Conservation (phyloP, 2,888 invertebrate genomes). For the Lissocephala sabroskyi region DNA sequence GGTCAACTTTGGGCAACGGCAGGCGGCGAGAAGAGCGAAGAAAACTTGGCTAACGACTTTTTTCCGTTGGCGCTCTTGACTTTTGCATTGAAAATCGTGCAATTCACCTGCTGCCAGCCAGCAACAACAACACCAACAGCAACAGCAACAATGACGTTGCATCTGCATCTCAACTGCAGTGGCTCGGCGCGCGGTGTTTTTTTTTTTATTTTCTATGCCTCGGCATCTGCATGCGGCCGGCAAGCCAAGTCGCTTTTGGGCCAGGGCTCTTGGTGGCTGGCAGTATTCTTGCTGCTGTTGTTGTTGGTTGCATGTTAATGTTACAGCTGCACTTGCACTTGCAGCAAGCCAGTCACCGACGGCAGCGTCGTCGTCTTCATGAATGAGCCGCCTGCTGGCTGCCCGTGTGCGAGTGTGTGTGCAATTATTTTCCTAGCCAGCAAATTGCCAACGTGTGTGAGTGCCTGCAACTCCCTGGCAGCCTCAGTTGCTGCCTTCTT, state of each 20-base stretch:
- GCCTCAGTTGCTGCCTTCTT: conserved; percentile 17
- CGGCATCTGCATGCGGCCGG: conserved; percentile 15
- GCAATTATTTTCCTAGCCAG: conserved; percentile 4
- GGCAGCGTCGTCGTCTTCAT: conserved; percentile 29
- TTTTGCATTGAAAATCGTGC: conserved; percentile 70
- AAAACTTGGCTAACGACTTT: conserved; percentile 65
- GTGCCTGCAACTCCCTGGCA: conserved; percentile 4
- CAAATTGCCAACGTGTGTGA: conserved; percentile 9
- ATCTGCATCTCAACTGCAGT: conserved; percentile 44
- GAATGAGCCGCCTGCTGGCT: conserved; percentile 35
- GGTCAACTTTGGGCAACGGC: conserved; percentile 26
- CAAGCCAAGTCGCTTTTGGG: conserved; percentile 1
- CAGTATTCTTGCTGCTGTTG: conserved; percentile 15
- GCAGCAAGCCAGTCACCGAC: conserved; percentile 25
- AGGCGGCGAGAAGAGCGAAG: neutral
- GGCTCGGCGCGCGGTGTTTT: too few species aligned
- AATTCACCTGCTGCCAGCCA: conserved; percentile 65
- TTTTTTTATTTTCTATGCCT: too few species aligned
- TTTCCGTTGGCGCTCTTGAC: conserved; percentile 67
- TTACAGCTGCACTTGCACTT: conserved; percentile 66
- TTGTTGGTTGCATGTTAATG: conserved; percentile 56
- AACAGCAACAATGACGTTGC: conserved; percentile 48
- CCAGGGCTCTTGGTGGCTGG: conserved; percentile 1
- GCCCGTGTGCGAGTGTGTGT: conserved; percentile 6
- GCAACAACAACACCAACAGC: conserved; percentile 25